These are phyloP conservation scores for Oncorhynchus clarkii DNA, from an alignment of 2,113 vertebrate species.

Conservation along the genomic window DNA sequence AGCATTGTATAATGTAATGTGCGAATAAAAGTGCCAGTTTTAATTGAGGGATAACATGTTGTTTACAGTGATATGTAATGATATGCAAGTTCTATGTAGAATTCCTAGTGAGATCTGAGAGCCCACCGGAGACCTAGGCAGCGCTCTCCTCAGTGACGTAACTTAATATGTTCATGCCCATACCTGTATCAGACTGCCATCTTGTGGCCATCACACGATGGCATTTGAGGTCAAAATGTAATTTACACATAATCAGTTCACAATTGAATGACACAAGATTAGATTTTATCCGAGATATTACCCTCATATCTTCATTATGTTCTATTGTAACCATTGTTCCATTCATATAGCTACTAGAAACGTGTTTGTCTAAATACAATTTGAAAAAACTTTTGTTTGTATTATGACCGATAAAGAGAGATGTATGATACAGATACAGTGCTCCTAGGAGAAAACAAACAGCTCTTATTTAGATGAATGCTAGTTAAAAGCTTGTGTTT, in stretches of 20 bases:
- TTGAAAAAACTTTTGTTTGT: not conserved
- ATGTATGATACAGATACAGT: not conserved
- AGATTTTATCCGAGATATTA: not conserved
- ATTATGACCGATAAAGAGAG: not conserved
- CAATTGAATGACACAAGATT: not conserved
- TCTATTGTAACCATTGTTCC: not conserved
- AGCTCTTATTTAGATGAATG: conserved; percentile 12
- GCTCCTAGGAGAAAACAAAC: conserved; percentile 11
- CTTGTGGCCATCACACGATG: conserved; percentile 48
- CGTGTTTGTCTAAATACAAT: no score
- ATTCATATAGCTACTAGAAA: not conserved
- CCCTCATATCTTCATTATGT: not conserved
- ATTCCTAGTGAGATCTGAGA: not conserved
- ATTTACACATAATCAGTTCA: not conserved
- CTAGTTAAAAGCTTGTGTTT: conserved; percentile 34
- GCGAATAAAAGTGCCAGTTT: conserved; percentile 58
- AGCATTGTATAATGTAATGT: conserved; percentile 40
- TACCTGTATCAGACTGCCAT: conserved; percentile 48
- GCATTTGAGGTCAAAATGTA: not conserved
- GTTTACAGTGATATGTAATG: conserved; percentile 52
- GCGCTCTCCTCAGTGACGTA: not conserved
- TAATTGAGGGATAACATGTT: conserved; percentile 48
- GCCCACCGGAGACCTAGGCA: not conserved
- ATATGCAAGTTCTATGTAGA: conserved; percentile 61
- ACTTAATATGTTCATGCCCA: not conserved